Evolutionary conservation across 2,797 vertebrate species (phyloP).

Genomic region (Chaunax sp.): DNA sequence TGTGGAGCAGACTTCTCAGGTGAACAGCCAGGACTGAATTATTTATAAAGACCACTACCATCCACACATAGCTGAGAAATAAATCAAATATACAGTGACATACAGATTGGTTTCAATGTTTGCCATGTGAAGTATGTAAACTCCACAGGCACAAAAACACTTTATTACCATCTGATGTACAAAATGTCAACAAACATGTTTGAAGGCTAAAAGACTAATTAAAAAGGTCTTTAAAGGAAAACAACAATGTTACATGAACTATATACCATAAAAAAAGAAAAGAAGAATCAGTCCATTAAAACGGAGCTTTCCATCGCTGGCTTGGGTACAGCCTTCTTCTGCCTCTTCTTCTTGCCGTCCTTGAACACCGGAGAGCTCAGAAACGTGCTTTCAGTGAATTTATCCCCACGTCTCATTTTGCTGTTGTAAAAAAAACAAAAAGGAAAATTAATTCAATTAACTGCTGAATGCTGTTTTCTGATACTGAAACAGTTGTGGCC

Average conservation of each 20-base stretch:
- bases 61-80: background rate
- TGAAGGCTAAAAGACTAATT: background rate
- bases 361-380: slow-evolving; percentile 80
- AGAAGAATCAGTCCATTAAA: slow-evolving; percentile 18
- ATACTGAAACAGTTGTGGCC: background rate
- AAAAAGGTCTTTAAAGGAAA: background rate
- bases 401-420: slow-evolving; percentile 85
- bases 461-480: background rate
- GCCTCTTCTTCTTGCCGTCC: slow-evolving; percentile 59
- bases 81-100: no score
- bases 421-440: slow-evolving; percentile 55
- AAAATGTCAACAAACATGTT: slow-evolving; percentile 5
- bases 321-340: background rate
- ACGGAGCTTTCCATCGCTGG: background rate
- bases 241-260: background rate
- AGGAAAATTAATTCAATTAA: background rate
- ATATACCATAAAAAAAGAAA: background rate
- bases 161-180: background rate
- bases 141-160: no score
- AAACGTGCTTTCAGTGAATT: slow-evolving; percentile 76
- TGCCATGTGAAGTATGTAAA: background rate
- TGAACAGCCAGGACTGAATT: slow-evolving; percentile 73
- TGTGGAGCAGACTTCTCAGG: slow-evolving; percentile 60
- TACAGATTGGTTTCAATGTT: background rate
- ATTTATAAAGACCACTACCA: slow-evolving; percentile 61